Evolutionary conservation across 2,113 vertebrate species (phyloP), one percentile per base, ranked within the genome.

Genomic region (Colistium nudipinnis): DNA sequence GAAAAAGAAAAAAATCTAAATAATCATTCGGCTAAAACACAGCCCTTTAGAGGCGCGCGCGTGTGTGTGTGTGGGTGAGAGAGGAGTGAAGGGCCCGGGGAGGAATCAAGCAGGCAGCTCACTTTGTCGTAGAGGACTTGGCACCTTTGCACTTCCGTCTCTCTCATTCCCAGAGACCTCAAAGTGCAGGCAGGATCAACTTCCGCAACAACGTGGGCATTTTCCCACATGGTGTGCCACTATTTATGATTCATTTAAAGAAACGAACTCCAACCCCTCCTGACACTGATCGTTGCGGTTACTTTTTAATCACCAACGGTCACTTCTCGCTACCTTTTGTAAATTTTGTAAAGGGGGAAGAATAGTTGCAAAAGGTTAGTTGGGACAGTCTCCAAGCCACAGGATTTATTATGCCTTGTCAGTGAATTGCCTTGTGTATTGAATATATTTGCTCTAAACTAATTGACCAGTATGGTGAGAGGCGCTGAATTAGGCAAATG

Each of bases 371-470:
- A 78, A 80, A 74, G 74, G 82, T 88, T 90, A 86, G 67, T 83
- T 86, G 89, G 86, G 89, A 89, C 60, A 70, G 35, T 78, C 54
- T 89, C 84, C 84, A 88, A 90, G 86, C 83, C 79, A 69, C 61
- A 60, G 83, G 85, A 91, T 92, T 92, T 91, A 91, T 93, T 90
- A 91, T 84, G 82, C 85, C 84, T 84, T 87, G 89, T 92, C 87
- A 76, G 83, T 92, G 88, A 84, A 90, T 88, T 78, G 86, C 83
- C 87, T 80, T 71, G 84, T 89, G 89, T 91, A 89, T 91, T 93
- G 89, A 92, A 93, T 91, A 90, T 92, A 90, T 92, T 92, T 78
- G 83, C 90, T 92, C 88, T 91, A 92, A 93, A 93, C 93, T 92
- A 92, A 93, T 93, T 93, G 91, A 93, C 93, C 90, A 77, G 88